Conservation (phyloP, 2,797 vertebrate species). For the Channa striata region DNA sequence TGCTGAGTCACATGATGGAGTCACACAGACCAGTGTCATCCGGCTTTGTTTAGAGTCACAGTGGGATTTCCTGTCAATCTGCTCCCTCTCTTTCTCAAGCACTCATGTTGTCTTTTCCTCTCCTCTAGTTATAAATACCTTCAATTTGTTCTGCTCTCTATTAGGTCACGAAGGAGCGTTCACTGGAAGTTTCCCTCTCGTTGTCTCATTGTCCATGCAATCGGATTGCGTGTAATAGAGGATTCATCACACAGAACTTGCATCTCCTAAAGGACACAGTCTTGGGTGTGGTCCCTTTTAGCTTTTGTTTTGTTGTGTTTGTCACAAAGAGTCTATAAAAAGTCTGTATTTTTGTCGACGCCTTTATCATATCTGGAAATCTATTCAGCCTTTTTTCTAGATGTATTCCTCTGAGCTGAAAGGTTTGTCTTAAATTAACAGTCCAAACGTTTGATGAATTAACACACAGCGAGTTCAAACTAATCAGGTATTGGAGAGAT, state of each 20-base stretch:
- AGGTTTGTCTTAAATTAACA: conserved; percentile 44
- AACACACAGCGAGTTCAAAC: conserved; percentile 41
- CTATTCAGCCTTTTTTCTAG: conserved; percentile 32
- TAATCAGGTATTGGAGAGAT: conserved; percentile 22
- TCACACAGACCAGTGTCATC: conserved; percentile 50
- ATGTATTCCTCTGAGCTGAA: conserved; percentile 30
- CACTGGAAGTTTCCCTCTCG: conserved; percentile 18
- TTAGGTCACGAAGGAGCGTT: conserved; percentile 42
- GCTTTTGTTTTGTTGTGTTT: conserved; percentile 25
- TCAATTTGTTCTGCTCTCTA: conserved; percentile 31
- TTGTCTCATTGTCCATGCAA: conserved; percentile 22
- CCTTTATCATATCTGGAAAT: conserved; percentile 33
- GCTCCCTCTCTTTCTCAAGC: conserved; percentile 21
- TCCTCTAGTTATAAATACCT: conserved; percentile 52
- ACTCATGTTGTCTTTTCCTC: conserved; percentile 47
- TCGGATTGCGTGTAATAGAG: conserved; percentile 28
- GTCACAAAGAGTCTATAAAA: conserved; percentile 49
- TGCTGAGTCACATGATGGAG: conserved; percentile 19
- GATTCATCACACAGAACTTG: conserved; percentile 20
- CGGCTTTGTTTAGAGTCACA: conserved; percentile 57
- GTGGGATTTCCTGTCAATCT: conserved; percentile 68
- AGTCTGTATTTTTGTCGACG: conserved; percentile 39
- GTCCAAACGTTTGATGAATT: conserved; percentile 45
- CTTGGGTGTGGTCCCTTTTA: conserved; percentile 22
- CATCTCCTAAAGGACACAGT: conserved; percentile 15